Evolutionary conservation across 2,113 vertebrate species (phyloP), one percentile per base, ranked within the genome.

Genomic region (Chiloscyllium plagiosum): DNA sequence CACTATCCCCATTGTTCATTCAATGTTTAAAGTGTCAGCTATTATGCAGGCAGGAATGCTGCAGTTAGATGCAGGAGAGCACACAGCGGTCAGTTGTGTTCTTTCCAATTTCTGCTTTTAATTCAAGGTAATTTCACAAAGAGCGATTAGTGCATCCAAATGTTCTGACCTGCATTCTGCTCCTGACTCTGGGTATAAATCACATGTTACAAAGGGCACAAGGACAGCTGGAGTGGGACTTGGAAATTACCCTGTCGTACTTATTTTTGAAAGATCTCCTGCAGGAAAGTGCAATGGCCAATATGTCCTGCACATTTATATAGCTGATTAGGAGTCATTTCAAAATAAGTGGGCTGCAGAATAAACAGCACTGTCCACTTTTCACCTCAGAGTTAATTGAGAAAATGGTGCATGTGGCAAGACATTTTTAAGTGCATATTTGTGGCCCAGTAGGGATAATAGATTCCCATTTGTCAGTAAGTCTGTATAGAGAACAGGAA

Each of bases 41-140:
- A 61, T 90, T 90, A 29, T 15, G 29, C 52, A 66, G 89, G 89
- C 89, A 92, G 89, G 17, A 7, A 19, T 10, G 65, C 33, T 92
- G 61, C 61, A n/a, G 89, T 65, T 92, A 92, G 29, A 92, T 37
- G 56, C 52, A 61, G 12, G 52, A 10, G 15, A 93, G 33, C 56
- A 93, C 61, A 68, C 66, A n/a, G 89, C n/a, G 20, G 56, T 92
- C 89, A 92, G 29, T 66, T 66, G 56, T 61, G 89, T n/a, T 65
- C 13, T 90, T 65, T 17, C 89, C 61, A 37, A 5, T 93, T 68
- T 93, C 89, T 66, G 61, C 33, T n/a, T 93, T 8, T 93, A 66
- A 93, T 93, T 90, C 61, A 93, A 93, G 89, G 89, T 61, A 93
- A 93, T 93, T 93, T 93, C 89, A 65, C 5, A 6, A 93, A 68